Base-by-base conservation (phyloP, 2,797 vertebrate genomes). In the Leptoclinus maculatus region DNA sequence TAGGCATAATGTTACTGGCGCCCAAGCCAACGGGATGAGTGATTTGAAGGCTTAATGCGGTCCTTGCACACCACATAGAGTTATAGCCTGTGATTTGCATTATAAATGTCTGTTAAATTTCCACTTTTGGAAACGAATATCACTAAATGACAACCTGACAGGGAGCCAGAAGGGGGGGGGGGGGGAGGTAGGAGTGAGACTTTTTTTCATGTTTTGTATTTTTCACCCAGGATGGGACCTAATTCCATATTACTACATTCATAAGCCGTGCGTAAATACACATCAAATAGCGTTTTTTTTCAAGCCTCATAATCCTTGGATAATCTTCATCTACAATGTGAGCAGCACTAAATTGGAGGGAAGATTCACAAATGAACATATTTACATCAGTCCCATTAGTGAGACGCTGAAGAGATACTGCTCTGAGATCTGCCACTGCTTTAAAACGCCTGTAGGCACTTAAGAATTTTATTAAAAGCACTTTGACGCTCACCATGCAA, bases 291-390 rank as follows among this genome's bases (percentile, higher is more conserved):
- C 70, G 12, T 85, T 87, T 90, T 34, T 29, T 92, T 92, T 82
- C 76, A 74, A 86, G 89, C 80, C 78, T 78, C 84, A 87, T 95
- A 95, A 95, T 95, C 95, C 94, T 84, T 78, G 88, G 92, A 94
- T 96, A 94, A 95, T 95, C 94, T 94, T 87, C 87, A 92, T 91
- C 91, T 92, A 92, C 91, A 95, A 91, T 93, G 90, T 91, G 88
- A 93, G 87, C 86, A 70, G 81, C 78, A 70, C 88, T 93, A 93
- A 95, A 95, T 90, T 93, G 88, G 89, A 91, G 88, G 79, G 82
- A 88, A 94, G 88, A 90, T 88, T 92, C 84, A 78, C 91, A 94
- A 95, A 95, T 88, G 90, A 95, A 94, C 90, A 94, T 95, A 94
- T 95, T 95, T 94, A 94, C 93, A 93, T 93, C 90, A 89, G 89